phyloP scores from a whole-genome alignment of 2,888 invertebrate species.

The Drosophila birchii region DNA sequence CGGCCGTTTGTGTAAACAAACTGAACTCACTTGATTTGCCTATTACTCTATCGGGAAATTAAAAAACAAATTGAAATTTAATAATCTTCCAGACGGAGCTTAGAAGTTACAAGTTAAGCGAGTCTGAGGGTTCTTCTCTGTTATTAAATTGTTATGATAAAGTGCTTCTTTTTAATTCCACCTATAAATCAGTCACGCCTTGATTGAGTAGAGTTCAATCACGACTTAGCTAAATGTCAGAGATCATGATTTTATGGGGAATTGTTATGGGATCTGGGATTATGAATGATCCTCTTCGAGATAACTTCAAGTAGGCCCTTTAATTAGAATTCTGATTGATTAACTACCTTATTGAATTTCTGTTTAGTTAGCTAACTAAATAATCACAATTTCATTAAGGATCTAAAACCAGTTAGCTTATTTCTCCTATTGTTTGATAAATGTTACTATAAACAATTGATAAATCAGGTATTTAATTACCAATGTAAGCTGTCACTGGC shows the following conservation, averaged over 20 bases:
- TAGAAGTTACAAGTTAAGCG: conserved; percentile 2
- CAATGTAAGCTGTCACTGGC: neutral
- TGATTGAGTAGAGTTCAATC: conserved; percentile 24
- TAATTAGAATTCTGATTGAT: neutral
- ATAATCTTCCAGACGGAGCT: conserved; percentile 13
- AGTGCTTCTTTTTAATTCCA: conserved; percentile 39
- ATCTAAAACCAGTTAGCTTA: neutral
- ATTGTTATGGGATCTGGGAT: neutral
- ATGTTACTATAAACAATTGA: neutral
- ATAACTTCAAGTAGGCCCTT: neutral
- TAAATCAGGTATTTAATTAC: neutral
- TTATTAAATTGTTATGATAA: conserved; percentile 34
- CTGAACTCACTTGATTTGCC: conserved; percentile 13
- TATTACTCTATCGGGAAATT: conserved; percentile 5
- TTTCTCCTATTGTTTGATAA: neutral
- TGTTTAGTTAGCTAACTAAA: neutral
- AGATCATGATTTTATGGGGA: conserved; percentile 3
- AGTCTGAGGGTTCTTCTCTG: conserved; percentile 2
- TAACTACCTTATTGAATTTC: neutral
- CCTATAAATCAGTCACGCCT: conserved; percentile 51
- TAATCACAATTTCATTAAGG: neutral
- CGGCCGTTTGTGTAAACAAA: conserved; percentile 36
- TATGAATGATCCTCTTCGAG: neutral
- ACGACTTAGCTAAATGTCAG: conserved; percentile 17
- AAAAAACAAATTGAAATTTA: neutral